Evolutionary conservation across 2,888 invertebrate species (phyloP), one percentile per base, ranked within the genome.

Genomic region (Malthinus seriepunctatus): DNA sequence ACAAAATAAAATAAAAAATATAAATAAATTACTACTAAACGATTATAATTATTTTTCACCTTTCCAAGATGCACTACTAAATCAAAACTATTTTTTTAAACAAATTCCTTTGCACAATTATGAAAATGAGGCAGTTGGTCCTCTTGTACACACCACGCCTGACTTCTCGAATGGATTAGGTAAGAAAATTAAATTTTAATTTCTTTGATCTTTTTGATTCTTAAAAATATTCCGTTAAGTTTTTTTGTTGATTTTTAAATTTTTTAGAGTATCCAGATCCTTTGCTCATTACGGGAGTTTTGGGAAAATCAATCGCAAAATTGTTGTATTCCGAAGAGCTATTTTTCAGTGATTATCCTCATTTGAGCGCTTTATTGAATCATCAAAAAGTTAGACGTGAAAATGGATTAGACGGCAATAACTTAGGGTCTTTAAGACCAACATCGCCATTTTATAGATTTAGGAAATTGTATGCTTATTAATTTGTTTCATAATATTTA

Each of bases 331-430:
- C 79, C 3, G 85, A 84, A 8, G 79, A 82, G 64, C 78, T 86
- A 6, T 89, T 85, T 75, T 88, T 84, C 74, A 81, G 84, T 52
- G 84, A 88, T 48, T 83, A 86, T 63, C 88, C 88, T 0, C 88
- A 89, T 71, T 81, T 83, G 23, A 77, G 83, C 63, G 84, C 86
- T 0, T 70, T 89, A 3, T 74, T 87, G 8, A 80, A 80, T 34
- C 84, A 88, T 71, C 87, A 88, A 65, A 80, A 86, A 56, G 76
- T 83, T 14, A 78, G 89, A 56, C 73, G 79, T 51, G 72, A 78
- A 38, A 88, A 88, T 71, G 83, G 86, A 11, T 78, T 89, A 3
- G 77, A 82, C 46, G 84, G 82, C 0, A 82, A 88, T 70, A 75
- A 82, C 15, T 76, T 88, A 51, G 84, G 84, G 47, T 88, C 88